These are phyloP conservation scores for Drosophila parthenogenetica DNA, from an alignment of 2,888 invertebrate genomes.

Conservation along the genomic window DNA sequence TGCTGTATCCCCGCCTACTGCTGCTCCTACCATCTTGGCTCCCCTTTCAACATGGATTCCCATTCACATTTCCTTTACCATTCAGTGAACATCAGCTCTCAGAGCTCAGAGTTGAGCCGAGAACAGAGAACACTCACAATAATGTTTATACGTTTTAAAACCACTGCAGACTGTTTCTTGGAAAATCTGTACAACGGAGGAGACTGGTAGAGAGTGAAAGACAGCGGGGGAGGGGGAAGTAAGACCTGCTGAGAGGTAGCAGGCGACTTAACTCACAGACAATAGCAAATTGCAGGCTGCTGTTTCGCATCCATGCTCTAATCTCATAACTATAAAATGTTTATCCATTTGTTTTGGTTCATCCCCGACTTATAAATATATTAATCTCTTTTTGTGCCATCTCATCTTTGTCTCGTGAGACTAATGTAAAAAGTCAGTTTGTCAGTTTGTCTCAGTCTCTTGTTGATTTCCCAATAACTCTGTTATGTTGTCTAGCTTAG, in stretches of 20 bases:
- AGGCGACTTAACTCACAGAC: slow-evolving; percentile 30
- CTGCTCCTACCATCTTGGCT: too few relatives aligned
- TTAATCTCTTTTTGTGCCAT: slow-evolving; percentile 12
- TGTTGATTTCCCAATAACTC: background rate
- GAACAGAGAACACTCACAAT: slow-evolving; percentile 32
- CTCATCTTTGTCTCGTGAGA: background rate
- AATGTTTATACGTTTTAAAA: slow-evolving; percentile 59
- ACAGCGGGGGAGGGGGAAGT: background rate
- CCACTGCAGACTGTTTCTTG: slow-evolving; percentile 37
- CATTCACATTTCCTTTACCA: slow-evolving; percentile 26
- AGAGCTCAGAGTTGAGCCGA: slow-evolving; percentile 22
- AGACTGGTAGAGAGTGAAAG: background rate
- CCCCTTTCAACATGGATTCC: background rate
- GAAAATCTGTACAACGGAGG: slow-evolving; percentile 13
- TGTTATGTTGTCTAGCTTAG: background rate
- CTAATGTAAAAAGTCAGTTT: slow-evolving; percentile 2
- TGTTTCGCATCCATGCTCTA: slow-evolving; percentile 22
- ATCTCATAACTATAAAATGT: slow-evolving; percentile 37
- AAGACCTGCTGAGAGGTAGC: background rate
- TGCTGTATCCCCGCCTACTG: background rate
- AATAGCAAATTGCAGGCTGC: slow-evolving; percentile 38
- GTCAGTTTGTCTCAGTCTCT: slow-evolving; percentile 8
- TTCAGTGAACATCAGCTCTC: slow-evolving; percentile 37
- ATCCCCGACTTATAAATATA: slow-evolving; percentile 15
- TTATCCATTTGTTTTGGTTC: slow-evolving; percentile 16